phyloP scores from a whole-genome alignment of 2,888 invertebrate species.

The Eupithecia subumbrata region DNA sequence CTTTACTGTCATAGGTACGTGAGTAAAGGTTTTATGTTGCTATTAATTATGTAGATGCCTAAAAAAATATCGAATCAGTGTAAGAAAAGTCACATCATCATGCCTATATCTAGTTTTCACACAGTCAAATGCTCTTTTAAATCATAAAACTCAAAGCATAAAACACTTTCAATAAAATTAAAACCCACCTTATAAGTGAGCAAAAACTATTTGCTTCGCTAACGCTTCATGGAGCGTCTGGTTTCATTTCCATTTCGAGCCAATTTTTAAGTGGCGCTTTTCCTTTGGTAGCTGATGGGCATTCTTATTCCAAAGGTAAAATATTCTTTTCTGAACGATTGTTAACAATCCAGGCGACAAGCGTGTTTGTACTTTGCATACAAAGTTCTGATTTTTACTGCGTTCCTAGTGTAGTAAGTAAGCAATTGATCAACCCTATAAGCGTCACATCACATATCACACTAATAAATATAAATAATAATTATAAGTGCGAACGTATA shows the following conservation, averaged over 20 bases:
- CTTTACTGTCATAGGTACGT: neutral
- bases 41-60: no score
- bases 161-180: constrained; percentile 23
- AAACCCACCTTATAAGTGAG: constrained; percentile 7
- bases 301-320: constrained; percentile 24
- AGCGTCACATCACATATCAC: neutral
- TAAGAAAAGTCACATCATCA: no score
- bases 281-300: constrained; percentile 18
- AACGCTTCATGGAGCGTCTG: constrained; percentile 26
- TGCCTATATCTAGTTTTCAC: neutral
- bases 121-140: constrained; percentile 9
- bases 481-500: neutral
- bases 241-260: constrained; percentile 35
- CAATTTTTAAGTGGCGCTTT: constrained; percentile 35
- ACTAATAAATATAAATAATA: neutral
- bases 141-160: constrained; percentile 21
- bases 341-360: neutral
- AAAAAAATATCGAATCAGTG: no score
- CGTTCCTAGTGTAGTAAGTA: neutral
- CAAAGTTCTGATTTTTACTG: neutral
- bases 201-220: constrained; percentile 17
- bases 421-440: neutral
- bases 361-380: neutral
- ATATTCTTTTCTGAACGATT: constrained; percentile 11
- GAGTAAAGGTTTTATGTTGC: neutral